phyloP scores from a whole-genome alignment of 2,797 vertebrate genomes.

The Cichlasoma orientale region DNA sequence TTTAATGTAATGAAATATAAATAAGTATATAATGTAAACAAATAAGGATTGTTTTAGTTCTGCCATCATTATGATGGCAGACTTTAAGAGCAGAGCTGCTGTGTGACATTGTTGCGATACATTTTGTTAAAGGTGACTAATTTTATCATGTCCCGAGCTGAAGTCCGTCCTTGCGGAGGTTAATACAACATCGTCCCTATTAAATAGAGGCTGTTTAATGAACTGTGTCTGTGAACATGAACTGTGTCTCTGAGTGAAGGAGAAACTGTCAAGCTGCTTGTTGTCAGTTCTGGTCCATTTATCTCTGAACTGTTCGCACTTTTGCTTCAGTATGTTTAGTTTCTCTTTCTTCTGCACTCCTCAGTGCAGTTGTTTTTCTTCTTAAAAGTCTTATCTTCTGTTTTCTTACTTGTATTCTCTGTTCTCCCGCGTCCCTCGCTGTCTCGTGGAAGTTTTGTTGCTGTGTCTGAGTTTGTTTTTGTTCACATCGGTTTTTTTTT shows the following conservation, averaged over 20 bases:
- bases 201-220: conserved; percentile 39
- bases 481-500: not conserved
- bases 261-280: conserved; percentile 35
- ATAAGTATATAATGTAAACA: not conserved
- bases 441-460: conserved; percentile 6
- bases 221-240: conserved; percentile 21
- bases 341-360: conserved; percentile 2
- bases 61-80: not conserved
- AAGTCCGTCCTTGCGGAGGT: conserved; percentile 23
- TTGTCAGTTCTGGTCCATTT: conserved; percentile 39
- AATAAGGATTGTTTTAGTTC: not conserved
- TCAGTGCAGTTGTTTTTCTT: conserved; percentile 10
- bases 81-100: not conserved
- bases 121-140: conserved; percentile 10
- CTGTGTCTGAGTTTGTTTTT: conserved; percentile 28
- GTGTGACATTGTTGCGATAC: not conserved
- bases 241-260: conserved; percentile 5
- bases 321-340: not conserved
- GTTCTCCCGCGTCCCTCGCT: not conserved
- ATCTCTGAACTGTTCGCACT: not conserved
- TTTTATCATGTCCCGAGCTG: conserved; percentile 5
- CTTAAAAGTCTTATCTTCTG: not conserved
- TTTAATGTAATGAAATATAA: not conserved
- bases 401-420: not conserved
- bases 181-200: conserved; percentile 31